Evolutionary conservation across 2,888 invertebrate genomes (phyloP), one percentile per base, ranked within the genome.

Genomic region (Palloptera scutellata): DNA sequence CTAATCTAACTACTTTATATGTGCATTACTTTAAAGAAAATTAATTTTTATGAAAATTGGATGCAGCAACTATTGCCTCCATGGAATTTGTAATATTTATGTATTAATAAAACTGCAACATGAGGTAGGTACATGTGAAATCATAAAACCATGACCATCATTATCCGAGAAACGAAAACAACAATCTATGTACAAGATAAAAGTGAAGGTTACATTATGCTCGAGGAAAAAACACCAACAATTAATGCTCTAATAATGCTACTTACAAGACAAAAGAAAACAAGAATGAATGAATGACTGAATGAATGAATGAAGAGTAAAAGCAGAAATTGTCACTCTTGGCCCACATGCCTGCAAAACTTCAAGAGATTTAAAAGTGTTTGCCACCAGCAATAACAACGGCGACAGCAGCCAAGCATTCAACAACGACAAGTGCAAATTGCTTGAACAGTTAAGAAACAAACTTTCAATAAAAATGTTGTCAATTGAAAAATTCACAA

Each of bases 201-300:
- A 30, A 82, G 81, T 82, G 81, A 82, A 81, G 82, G 82, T 80
- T 81, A 70, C 70, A 66, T 71, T 70, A 73, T 6, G 6, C 30
- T 30, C 6, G 30, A 30, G 30, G 30, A 30, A 71, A 70, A 70
- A 75, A 76, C 70, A 66, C 58, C 67, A 75, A 75, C 82, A 82
- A 79, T 82, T 82, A 81, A 82, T 81, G 81, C 81, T 81, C 81
- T 81, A 78, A 79, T 82, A 79, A 78, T 74, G 82, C 55, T 20
- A 12, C 45, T 43, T 9, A 48, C 2, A 15, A 48, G 48, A 48
- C 12, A n/a, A 15, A 12, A 48, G 48, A 48, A 48, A 48, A 48
- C 15, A 15, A 48, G 8, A 2, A n/a, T 3, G 15, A 48, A 48
- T 48, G 60, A 51, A 15, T 3, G 15, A 48, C 2, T 48, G 60